A percentile compares a stretch with the other conserved stretches of the same genome.
phyloP scores from a whole-genome alignment of 2,113 vertebrate species.

The Genyomyrus donnyi region DNA sequence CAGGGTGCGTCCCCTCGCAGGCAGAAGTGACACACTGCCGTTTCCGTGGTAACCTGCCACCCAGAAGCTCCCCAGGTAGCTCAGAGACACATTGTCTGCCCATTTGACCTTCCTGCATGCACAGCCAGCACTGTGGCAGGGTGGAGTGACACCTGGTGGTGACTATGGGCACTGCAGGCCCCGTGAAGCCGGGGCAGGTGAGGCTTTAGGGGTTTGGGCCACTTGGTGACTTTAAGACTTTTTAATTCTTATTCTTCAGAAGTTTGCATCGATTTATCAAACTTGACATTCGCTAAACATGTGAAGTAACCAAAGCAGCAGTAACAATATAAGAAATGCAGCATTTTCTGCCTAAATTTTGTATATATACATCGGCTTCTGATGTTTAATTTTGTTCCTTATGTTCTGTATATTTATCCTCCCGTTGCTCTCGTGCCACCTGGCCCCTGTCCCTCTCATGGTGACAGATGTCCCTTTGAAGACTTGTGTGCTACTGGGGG shows the following conservation, averaged over 20 bases:
- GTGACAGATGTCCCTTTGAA: background rate
- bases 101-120: constrained; percentile 51
- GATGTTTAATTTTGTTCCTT: background rate
- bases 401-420: background rate
- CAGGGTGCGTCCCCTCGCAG: background rate
- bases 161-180: constrained; percentile 22
- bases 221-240: background rate
- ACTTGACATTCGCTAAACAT: background rate
- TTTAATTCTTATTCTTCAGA: background rate
- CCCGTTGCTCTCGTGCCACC: background rate
- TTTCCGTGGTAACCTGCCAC: constrained; percentile 46
- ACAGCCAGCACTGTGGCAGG: constrained; percentile 22
- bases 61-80: constrained; percentile 42
- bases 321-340: background rate
- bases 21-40: constrained; percentile 10
- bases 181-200: background rate
- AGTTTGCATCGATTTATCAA: background rate
- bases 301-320: background rate
- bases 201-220: background rate
- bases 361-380: background rate
- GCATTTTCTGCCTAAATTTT: background rate
- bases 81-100: constrained; percentile 57
- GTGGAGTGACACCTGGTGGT: constrained; percentile 48
- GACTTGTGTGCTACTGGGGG: background rate
- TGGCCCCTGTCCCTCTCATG: background rate